Conservation (phyloP, 2,113 vertebrate genomes). For the Aptenodytes patagonicus region DNA sequence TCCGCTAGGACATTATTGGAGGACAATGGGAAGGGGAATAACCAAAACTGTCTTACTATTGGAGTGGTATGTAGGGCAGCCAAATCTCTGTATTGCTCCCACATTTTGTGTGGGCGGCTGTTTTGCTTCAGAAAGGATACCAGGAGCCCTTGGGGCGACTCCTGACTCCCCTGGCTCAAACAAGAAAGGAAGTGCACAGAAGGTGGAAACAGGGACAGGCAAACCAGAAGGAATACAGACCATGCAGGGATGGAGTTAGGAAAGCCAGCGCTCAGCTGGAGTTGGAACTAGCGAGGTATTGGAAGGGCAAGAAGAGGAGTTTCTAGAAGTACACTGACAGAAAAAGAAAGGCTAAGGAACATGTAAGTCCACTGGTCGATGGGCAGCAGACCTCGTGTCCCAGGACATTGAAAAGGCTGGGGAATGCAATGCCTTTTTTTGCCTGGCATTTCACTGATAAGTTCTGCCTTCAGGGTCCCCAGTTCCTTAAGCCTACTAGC, state of each 20-base stretch:
- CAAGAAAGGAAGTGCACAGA: background rate
- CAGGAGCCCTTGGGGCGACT: background rate
- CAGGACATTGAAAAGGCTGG: background rate
- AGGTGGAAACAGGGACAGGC: background rate
- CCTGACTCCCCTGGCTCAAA: background rate
- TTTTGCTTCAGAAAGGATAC: background rate
- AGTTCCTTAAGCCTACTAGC: background rate
- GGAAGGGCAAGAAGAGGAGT: background rate
- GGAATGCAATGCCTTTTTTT: background rate
- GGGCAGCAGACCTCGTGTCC: background rate
- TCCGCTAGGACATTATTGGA: no score
- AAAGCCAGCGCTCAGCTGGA: background rate
- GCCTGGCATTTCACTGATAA: background rate
- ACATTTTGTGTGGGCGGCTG: background rate
- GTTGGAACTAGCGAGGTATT: background rate
- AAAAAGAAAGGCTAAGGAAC: background rate
- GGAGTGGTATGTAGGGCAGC: background rate
- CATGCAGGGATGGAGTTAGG: background rate
- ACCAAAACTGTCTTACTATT: background rate
- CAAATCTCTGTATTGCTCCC: background rate
- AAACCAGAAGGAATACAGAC: background rate
- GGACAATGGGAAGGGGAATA: background rate
- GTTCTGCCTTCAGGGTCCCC: background rate
- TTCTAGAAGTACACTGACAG: background rate
- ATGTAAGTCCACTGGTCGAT: background rate